Percentiles rank a stretch among this genome's conserved stretches.
These are phyloP conservation scores for Drosophila virilis DNA, from an alignment of 1,140 invertebrate species.

Conservation along the genomic window DNA sequence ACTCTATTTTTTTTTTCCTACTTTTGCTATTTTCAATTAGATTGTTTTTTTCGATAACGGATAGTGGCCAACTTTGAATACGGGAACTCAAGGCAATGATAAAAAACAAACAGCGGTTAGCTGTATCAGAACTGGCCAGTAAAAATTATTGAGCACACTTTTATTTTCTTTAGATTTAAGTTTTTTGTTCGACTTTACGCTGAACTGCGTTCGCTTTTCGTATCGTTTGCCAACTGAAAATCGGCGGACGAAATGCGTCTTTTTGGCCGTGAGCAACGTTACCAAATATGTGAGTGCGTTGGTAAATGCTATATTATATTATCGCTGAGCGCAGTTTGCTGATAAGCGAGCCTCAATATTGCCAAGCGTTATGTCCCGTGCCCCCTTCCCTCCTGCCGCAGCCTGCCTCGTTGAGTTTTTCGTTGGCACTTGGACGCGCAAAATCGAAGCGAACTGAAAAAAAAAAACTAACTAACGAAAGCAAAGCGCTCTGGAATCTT, in stretches of 20 bases:
- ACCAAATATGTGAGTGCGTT: constrained; percentile 55
- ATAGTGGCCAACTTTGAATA: constrained; percentile 67
- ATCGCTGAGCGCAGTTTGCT: constrained; percentile 49
- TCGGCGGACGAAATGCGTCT: constrained; percentile 21
- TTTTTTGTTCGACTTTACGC: constrained; percentile 31
- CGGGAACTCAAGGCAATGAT: constrained; percentile 2
- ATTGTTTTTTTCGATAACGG: constrained; percentile 63
- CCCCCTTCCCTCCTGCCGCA: no score
- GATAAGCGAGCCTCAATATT: constrained; percentile 58
- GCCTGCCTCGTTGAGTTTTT: not conserved
- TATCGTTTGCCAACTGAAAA: constrained; percentile 74
- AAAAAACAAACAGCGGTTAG: not conserved
- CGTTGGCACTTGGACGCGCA: constrained; percentile 3
- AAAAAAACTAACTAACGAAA: constrained; percentile 18
- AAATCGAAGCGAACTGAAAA: not conserved
- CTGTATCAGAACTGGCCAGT: constrained; percentile 19
- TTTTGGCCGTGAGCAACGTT: constrained; percentile 36
- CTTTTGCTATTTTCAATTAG: constrained; percentile 37
- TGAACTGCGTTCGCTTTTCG: constrained; percentile 72
- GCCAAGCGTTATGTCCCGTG: constrained; percentile 16
- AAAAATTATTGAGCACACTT: constrained; percentile 34
- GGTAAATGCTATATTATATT: constrained; percentile 57
- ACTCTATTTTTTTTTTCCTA: constrained; percentile 27
- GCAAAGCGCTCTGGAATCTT: constrained; percentile 48
- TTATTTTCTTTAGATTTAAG: constrained; percentile 34